Evolutionary conservation across 2,888 invertebrate species (phyloP), one percentile per base, ranked within the genome.

Genomic region (Ophion ellenae): DNA sequence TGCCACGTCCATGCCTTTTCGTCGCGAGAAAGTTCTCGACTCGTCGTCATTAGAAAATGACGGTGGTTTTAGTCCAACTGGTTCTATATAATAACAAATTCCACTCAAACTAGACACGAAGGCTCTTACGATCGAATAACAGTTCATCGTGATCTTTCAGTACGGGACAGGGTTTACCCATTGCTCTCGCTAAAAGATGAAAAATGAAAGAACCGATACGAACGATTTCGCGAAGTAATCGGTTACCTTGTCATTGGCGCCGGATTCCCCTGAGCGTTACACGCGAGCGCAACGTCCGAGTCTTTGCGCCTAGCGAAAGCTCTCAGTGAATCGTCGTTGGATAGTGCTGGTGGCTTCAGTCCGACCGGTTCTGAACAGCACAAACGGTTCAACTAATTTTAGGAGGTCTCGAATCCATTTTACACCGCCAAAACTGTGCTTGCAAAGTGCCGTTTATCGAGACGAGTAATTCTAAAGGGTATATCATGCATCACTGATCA

Each of bases 181-280:
- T 14, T 69, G 32, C 32, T 14, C n/a, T 20, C 28, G 64, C 47
- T 2, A 6, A 36, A 47, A 17, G 17, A 40, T 59, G 1, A 4
- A 14, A 63, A 14, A 53, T 28, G 53, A 61, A 14, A 20, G 20
- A 20, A 47, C 5, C 4, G 69, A 17, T 64, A 32, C 24, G 64
- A 69, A 24, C 17, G 9, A 47, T 66, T 59, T 59, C 64, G n/a
- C 64, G 73, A 20, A 81, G 47, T 10, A 20, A 47, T 74, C 40
- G 69, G 90, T 95, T 95, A 97, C 97, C 97, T 96, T 95, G 96
- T 96, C 89, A 95, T 92, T 70, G 97, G 97, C 84, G 96, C 95
- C 69, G 97, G 97, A 95, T 95, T 96, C 80, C 96, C 96, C 94
- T 97, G 97, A 87, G 96, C 96, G 94, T 96, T 89, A 91, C 93